Percentiles rank a stretch among this genome's conserved stretches.
Evolutionary conservation across 2,113 vertebrate genomes (phyloP).

Genomic region (Andinoacara biseriatus): DNA sequence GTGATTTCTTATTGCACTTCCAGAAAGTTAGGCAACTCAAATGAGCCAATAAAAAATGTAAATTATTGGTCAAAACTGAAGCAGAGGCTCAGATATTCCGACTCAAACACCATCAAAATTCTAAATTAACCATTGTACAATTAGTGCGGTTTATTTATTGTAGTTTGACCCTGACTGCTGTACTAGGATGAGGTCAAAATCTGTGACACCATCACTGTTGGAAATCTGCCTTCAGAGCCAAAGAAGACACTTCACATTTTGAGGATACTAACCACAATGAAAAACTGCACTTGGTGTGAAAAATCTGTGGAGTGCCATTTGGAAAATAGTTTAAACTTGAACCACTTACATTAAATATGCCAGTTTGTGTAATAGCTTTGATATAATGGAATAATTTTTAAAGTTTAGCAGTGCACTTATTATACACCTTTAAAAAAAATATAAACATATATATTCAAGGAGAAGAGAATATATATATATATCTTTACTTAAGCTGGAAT

Average conservation of each 20-base stretch:
- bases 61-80: not conserved
- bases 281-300: no score
- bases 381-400: no score
- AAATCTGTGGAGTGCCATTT: no score
- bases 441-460: no score
- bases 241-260: not conserved
- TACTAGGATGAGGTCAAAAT: not conserved
- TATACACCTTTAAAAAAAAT: no score
- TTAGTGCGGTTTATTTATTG: not conserved
- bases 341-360: no score
- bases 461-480: no score
- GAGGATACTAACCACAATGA: not conserved
- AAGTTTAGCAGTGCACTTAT: no score
- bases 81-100: not conserved
- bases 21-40: not conserved
- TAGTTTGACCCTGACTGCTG: no score
- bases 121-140: not conserved
- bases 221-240: not conserved
- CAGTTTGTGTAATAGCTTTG: no score
- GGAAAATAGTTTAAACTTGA: no score
- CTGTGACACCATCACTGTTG: not conserved
- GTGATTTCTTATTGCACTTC: not conserved
- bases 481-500: no score
- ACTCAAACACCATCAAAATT: not conserved
- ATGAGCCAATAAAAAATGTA: not conserved